Evolutionary conservation across 1,140 invertebrate species (phyloP).

Genomic region (Formica exsecta): DNA sequence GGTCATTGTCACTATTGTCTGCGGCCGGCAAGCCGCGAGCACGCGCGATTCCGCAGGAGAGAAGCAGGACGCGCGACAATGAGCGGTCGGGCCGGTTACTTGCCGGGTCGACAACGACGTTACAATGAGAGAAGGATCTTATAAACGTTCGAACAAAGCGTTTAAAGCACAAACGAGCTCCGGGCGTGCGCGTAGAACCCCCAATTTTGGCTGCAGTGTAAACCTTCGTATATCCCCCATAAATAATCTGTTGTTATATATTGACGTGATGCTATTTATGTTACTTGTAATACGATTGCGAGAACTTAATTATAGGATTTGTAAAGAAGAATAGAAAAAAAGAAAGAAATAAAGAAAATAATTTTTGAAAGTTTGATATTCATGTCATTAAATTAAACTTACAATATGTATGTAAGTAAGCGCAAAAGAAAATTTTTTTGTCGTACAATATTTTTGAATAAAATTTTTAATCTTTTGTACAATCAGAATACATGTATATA

Average conservation of each 20-base stretch:
- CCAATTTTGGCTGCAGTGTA: neutral
- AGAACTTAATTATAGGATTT: neutral
- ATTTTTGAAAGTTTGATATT: no score
- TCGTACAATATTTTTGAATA: no score
- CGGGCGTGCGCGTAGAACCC: neutral
- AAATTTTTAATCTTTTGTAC: neutral
- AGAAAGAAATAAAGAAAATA: no score
- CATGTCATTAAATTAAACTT: no score
- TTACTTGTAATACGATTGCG: neutral
- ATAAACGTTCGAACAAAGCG: slow-evolving; percentile 40
- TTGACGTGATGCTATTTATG: neutral
- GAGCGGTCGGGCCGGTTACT: slow-evolving; percentile 78
- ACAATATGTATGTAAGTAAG: no score
- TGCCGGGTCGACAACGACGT: slow-evolving; percentile 77
- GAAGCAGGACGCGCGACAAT: slow-evolving; percentile 62
- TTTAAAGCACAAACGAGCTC: slow-evolving; percentile 7
- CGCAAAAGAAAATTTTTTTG: no score
- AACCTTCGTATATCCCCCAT: slow-evolving; percentile 2
- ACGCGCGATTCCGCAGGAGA: slow-evolving; percentile 56
- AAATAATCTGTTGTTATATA: neutral
- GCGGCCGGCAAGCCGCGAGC: slow-evolving; percentile 68
- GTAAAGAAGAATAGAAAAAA: no score
- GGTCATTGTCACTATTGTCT: slow-evolving; percentile 77
- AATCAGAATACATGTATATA: neutral
- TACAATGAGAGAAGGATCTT: slow-evolving; percentile 77